Base-by-base conservation (phyloP, 2,888 invertebrate genomes). In the Melanchra persicariae region DNA sequence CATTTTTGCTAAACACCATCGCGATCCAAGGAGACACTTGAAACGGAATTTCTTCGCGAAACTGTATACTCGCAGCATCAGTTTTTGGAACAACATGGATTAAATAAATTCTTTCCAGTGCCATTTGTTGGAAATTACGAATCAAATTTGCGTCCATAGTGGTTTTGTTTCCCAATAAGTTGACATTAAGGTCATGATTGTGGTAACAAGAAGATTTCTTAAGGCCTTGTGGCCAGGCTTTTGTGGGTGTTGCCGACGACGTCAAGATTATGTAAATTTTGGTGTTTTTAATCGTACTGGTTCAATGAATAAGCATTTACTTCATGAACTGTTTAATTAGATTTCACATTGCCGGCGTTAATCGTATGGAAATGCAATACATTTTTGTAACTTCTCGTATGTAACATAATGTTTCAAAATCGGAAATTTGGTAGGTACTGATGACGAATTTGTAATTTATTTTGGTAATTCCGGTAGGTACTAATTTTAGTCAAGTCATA, bases 71-170 rank as follows among this genome's bases (percentile, higher is more conserved):
- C 87, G 54, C 73, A 81, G 89, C 92, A 92, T 91, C 91, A 91
- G 93, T 92, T 94, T 94, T 92, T 87, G 91, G 90, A 91, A 92
- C 87, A 90, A 91, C 89, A 91, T 88, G 91, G 92, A 94, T 94
- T 94, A 92, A 93, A 92, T 92, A 92, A 92, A 93, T 92, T 92
- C 88, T 89, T 91, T 88, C 83, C 84, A 86, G 87, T 84, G 87
- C 84, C 87, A 89, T 92, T 93, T 91, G 87, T 89, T 90, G 87
- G 83, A 87, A 89, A 92, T 92, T 90, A 88, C 87, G 86, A 88
- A 89, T 90, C 88, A 87, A 91, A 90, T 90, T 87, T 87, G 79
- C 72, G 85, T 81, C 79, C 75, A 80, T 87, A 87, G 90, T 88
- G 84, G 85, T 84, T 84, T 82, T 83, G 80, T 86, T 88, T 89